A percentile compares a stretch with the other conserved stretches of the same genome.
Conservation (phyloP, 2,888 invertebrate species). For the Trichacis sp. region DNA sequence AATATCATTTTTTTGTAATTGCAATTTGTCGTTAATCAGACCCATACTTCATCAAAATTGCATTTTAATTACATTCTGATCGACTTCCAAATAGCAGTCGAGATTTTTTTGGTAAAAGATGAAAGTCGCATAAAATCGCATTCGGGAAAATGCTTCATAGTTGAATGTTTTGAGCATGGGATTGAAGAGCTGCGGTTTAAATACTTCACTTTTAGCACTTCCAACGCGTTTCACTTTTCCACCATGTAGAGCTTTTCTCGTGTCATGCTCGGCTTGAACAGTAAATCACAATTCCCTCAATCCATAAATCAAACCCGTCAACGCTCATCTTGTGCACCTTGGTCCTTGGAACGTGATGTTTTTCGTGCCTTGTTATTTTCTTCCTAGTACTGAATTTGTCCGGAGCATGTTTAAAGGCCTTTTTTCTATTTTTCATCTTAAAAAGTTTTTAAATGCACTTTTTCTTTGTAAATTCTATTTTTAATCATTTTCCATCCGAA, state of each 20-base stretch:
- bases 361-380: slow-evolving; percentile 30
- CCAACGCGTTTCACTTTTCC: slow-evolving; percentile 42
- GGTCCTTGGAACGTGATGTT: slow-evolving; percentile 40
- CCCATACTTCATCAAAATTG: too few relatives aligned
- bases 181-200: slow-evolving; percentile 21
- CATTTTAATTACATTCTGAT: too few relatives aligned
- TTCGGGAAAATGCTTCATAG: slow-evolving; percentile 17
- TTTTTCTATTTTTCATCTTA: background rate
- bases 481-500: too few relatives aligned
- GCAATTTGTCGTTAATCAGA: too few relatives aligned
- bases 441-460: background rate
- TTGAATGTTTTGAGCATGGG: slow-evolving; percentile 23
- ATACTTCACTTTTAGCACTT: slow-evolving; percentile 38
- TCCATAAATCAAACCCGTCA: slow-evolving; percentile 46
- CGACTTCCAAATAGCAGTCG: too few relatives aligned
- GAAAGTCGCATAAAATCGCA: background rate
- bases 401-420: slow-evolving; percentile 6
- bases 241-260: slow-evolving; percentile 36
- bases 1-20: too few relatives aligned
- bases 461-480: too few relatives aligned
- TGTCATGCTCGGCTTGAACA: slow-evolving; percentile 39
- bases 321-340: slow-evolving; percentile 39
- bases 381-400: slow-evolving; percentile 24
- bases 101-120: background rate
- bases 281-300: slow-evolving; percentile 43